Evolutionary conservation across 2,113 vertebrate genomes (phyloP).

Genomic region (Ovibos moschatus): DNA sequence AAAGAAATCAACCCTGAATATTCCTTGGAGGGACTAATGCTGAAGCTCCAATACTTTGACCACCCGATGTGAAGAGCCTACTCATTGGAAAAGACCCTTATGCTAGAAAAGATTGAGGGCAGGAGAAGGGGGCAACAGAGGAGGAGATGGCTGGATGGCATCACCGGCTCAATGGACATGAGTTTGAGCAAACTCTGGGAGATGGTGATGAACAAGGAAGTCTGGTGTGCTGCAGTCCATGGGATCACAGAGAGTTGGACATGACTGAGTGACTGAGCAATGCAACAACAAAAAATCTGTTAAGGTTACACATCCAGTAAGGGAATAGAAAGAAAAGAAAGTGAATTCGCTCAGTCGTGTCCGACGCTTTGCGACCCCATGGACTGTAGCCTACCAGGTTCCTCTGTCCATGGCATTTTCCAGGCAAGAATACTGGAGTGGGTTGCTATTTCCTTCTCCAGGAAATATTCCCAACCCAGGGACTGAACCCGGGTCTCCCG

Average conservation of each 20-base stretch:
- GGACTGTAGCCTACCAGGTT: neutral
- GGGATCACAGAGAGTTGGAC: neutral
- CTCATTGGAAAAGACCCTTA: neutral
- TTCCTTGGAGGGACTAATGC: neutral
- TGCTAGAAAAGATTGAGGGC: neutral
- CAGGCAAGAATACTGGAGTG: neutral
- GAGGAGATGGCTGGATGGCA: neutral
- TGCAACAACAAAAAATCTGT: neutral
- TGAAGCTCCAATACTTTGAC: neutral
- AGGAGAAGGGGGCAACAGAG: neutral
- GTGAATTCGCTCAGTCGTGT: fast-evolving
- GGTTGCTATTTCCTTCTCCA: neutral
- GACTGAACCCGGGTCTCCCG: fast-evolving
- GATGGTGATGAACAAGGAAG: neutral
- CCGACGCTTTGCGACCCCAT: neutral
- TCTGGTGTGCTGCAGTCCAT: neutral
- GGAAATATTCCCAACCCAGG: neutral
- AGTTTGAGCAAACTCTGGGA: neutral
- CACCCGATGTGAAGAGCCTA: neutral
- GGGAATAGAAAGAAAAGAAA: neutral
- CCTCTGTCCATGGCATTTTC: neutral
- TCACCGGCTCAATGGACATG: neutral
- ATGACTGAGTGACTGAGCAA: neutral
- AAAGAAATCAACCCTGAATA: neutral
- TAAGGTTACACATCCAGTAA: neutral